A percentile compares a stretch with the other conserved stretches of the same genome.
These are phyloP conservation scores for Proisotoma minuta DNA, from an alignment of 2,888 invertebrate genomes.

Conservation along the genomic window DNA sequence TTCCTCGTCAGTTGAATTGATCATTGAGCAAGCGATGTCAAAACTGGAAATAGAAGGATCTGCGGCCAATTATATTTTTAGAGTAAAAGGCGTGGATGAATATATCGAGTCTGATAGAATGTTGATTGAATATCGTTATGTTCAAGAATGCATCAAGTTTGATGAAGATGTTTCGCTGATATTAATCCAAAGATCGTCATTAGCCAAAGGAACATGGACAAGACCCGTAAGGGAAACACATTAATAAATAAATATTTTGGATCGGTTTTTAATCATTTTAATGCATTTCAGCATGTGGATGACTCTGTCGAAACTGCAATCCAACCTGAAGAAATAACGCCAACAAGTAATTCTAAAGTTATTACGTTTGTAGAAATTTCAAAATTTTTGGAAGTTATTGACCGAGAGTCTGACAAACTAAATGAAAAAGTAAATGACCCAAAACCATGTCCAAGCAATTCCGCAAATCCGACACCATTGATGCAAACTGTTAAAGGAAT, in stretches of 20 bases:
- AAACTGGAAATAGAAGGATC: slow-evolving; percentile 67
- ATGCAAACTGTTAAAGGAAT: slow-evolving; percentile 89
- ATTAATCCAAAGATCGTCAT: slow-evolving; percentile 58
- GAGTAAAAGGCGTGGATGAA: slow-evolving; percentile 83
- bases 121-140: slow-evolving; percentile 85
- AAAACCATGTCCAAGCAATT: slow-evolving; percentile 27
- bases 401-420: slow-evolving; percentile 40
- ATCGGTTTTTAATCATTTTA: neutral
- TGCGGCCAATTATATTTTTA: slow-evolving; percentile 63
- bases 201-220: slow-evolving; percentile 63
- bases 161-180: slow-evolving; percentile 79
- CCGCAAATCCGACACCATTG: slow-evolving; percentile 65
- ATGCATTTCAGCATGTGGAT: slow-evolving; percentile 57
- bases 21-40: slow-evolving; percentile 76
- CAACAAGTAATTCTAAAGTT: slow-evolving; percentile 67
- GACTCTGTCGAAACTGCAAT: slow-evolving; percentile 72
- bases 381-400: slow-evolving; percentile 45
- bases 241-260: neutral
- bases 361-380: slow-evolving; percentile 68
- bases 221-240: slow-evolving; percentile 60
- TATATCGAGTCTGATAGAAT: slow-evolving; percentile 78
- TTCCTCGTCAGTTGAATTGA: slow-evolving; percentile 77
- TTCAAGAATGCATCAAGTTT: slow-evolving; percentile 86
- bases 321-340: slow-evolving; percentile 71
- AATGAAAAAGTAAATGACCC: slow-evolving; percentile 36